Conservation (phyloP, 2,888 invertebrate genomes). For the Prosopocoilus inquinatus region DNA sequence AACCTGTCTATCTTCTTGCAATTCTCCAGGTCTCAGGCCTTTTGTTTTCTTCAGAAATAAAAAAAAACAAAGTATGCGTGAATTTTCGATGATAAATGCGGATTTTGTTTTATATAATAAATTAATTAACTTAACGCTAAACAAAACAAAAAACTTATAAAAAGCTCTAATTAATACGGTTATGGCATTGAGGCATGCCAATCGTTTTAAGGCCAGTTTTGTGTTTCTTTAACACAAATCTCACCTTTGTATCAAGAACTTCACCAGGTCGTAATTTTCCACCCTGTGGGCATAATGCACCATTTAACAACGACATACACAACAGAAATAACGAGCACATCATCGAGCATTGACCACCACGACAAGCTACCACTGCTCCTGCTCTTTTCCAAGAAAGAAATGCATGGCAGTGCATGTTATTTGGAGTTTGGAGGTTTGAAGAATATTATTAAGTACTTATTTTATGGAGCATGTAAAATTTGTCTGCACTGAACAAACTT, state of each 20-base stretch:
- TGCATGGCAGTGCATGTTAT: conserved; percentile 21
- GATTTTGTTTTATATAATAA: conserved; percentile 1
- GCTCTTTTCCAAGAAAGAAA: conserved; percentile 13
- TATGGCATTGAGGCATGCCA: conserved; percentile 20
- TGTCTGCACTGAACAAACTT: no score
- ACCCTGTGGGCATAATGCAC: conserved; percentile 57
- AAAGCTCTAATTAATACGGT: conserved; percentile 23
- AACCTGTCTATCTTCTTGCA: conserved; percentile 52
- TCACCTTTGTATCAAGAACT: conserved; percentile 74
- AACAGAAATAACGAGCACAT: conserved; percentile 27
- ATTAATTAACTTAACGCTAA: conserved; percentile 3
- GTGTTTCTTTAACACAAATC: conserved; percentile 57
- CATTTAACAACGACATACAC: conserved; percentile 25
- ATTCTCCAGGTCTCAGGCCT: conserved; percentile 76
- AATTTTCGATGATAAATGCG: neutral
- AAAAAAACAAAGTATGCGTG: conserved; percentile 51
- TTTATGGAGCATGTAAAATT: no score
- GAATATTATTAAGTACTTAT: conserved; percentile 6
- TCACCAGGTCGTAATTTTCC: conserved; percentile 78
- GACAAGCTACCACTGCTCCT: conserved; percentile 9
- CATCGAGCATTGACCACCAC: conserved; percentile 23
- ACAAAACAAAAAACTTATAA: conserved; percentile 35
- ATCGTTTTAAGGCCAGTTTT: conserved; percentile 46
- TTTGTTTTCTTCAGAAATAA: conserved; percentile 65
- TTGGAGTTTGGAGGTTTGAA: conserved; percentile 2